Evolutionary conservation across 2,888 invertebrate genomes (phyloP), one percentile per base, ranked within the genome.

Genomic region (Agonopterix subpropinquella): DNA sequence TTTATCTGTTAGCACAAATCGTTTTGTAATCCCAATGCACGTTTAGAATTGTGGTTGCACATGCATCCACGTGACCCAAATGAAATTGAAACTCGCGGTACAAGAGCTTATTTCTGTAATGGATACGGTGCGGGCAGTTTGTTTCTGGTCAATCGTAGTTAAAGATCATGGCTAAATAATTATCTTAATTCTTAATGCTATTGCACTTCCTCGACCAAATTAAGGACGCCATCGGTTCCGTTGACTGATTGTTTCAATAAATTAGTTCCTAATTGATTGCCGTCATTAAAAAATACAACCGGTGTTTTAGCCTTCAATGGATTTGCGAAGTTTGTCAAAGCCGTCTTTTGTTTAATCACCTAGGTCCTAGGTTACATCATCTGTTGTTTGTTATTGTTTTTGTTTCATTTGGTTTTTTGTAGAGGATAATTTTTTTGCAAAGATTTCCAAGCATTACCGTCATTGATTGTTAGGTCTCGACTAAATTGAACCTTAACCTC

Each of bases 161-260:
- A 50, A 55, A 53, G 54, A 55, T 67, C 68, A 61, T 56, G 59
- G 59, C 36, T 57, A 51, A 49, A 47, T 50, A 36, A 49, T 47
- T 53, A 60, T 68, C 63, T 68, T 58, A 58, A 56, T 63, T 66
- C 67, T 69, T 61, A 28, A 58, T 55, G 57, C 61, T 56, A 53
- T 48, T 45, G 53, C 61, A 59, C 66, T 76, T 80, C 80, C 80
- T 77, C 58, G 58, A 64, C 56, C 54, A 62, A 61, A 54, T 60
- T 63, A 73, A 77, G 72, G 74, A 70, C 65, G 58, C 47, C 15
- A 59, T 65, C 52, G 52, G 70, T 77, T 78, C 76, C 73, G 74
- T 65, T 57, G 45, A 64, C 59, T 51, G 55, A 54, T 56, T 62
- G 50, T 54, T 59, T 63, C 52, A 67, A 68, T 68, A 60, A 67